These are phyloP conservation scores for Archips xylosteana DNA, from an alignment of 2,888 invertebrate genomes.

Conservation along the genomic window DNA sequence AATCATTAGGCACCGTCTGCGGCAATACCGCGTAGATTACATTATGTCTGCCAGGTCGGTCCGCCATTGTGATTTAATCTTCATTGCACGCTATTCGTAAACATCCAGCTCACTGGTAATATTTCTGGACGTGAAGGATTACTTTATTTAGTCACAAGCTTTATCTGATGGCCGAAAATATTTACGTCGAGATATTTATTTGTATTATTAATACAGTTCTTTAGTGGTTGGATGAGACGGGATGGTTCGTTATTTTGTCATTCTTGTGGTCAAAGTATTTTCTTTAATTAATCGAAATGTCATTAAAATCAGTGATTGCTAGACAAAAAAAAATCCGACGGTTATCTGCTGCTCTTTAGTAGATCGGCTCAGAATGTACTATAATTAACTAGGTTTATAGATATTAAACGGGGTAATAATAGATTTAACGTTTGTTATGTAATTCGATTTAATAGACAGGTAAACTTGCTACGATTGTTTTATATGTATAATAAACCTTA, in stretches of 20 bases:
- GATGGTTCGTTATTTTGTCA: neutral
- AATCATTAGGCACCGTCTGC: constrained; percentile 65
- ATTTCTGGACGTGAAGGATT: constrained; percentile 18
- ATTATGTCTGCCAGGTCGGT: constrained; percentile 31
- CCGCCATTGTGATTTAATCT: constrained; percentile 27
- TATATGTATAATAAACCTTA: too few species aligned
- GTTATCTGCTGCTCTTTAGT: neutral
- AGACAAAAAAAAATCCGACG: neutral
- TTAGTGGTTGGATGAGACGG: neutral
- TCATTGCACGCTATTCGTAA: constrained; percentile 20
- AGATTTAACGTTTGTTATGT: too few species aligned
- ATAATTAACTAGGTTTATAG: constrained; percentile 17
- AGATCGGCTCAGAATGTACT: constrained; percentile 4
- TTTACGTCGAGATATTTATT: neutral
- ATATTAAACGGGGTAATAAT: neutral
- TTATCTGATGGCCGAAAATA: constrained; percentile 8
- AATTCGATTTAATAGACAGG: too few species aligned
- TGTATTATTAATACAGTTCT: neutral
- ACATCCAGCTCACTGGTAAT: constrained; percentile 1
- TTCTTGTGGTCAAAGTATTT: neutral
- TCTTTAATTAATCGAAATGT: neutral
- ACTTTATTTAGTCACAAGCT: constrained; percentile 19
- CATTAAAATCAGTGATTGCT: neutral
- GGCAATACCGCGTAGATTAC: constrained; percentile 43
- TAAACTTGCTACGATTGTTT: too few species aligned